Percentiles rank a stretch among this genome's conserved stretches.
These are phyloP conservation scores for Ceyx erithaca DNA, from an alignment of 2,797 vertebrate species.

Conservation along the genomic window DNA sequence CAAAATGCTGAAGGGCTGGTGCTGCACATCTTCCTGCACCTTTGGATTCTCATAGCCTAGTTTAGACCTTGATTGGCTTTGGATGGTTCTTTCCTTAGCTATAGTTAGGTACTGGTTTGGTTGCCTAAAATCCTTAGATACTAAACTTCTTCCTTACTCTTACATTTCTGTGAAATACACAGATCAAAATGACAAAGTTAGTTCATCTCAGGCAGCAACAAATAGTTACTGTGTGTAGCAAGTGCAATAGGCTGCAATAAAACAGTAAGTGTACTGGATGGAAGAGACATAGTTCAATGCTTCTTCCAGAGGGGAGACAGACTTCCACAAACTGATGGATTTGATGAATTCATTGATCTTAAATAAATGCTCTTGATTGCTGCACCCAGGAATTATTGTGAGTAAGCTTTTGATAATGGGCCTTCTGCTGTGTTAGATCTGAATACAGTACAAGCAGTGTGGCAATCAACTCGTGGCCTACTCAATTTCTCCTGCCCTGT, in stretches of 20 bases:
- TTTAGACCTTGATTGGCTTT: not conserved
- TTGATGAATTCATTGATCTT: not conserved
- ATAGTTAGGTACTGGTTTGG: not conserved
- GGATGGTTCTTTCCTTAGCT: not conserved
- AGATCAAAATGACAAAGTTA: not conserved
- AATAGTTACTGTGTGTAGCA: rapidly evolving
- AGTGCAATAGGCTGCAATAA: not conserved
- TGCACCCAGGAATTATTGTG: not conserved
- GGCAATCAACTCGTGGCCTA: not conserved
- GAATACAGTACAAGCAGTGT: not conserved
- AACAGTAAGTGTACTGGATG: not conserved
- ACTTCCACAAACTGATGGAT: not conserved
- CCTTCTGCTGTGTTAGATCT: not conserved
- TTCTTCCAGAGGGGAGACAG: not conserved
- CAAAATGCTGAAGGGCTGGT: not conserved
- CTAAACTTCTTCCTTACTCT: not conserved
- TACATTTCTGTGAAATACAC: not conserved
- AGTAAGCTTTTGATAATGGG: not conserved
- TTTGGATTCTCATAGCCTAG: not conserved
- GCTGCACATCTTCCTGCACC: not conserved
- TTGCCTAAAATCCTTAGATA: not conserved
- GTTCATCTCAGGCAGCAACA: not conserved
- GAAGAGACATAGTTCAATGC: not conserved
- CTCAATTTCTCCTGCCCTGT: not conserved
- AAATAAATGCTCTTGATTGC: not conserved